Percentiles rank a stretch among this genome's conserved stretches.
These are phyloP conservation scores for Rafetus swinhoei DNA, from an alignment of 2,113 vertebrate genomes.

Conservation along the genomic window DNA sequence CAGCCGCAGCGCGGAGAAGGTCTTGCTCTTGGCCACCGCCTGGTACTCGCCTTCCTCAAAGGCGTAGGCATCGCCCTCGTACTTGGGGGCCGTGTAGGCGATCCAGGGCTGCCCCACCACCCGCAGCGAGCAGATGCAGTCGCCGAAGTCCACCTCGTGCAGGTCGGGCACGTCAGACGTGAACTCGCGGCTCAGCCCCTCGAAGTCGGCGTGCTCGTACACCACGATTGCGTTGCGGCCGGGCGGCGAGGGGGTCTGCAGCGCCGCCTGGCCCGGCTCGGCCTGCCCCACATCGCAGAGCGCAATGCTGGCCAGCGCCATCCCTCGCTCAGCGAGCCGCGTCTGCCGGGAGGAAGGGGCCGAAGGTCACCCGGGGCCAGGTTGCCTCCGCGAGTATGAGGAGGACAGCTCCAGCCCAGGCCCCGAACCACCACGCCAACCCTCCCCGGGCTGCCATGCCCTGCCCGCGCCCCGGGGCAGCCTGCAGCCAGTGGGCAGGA, in stretches of 20 bases:
- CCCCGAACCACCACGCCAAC: too few relatives aligned
- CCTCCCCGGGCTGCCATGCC: neutral
- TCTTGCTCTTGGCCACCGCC: conserved; percentile 42
- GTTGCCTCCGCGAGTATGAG: too few relatives aligned
- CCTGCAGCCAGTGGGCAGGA: neutral
- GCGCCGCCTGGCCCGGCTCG: neutral
- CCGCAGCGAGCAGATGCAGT: conserved; percentile 71
- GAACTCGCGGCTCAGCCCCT: conserved; percentile 74
- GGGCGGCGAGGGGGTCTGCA: neutral
- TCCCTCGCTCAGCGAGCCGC: neutral
- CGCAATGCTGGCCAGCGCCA: neutral
- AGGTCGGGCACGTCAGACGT: conserved; percentile 60
- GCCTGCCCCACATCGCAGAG: rapidly evolving
- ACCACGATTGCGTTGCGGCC: conserved; percentile 57
- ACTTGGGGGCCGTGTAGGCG: conserved; percentile 57
- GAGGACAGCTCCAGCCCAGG: neutral
- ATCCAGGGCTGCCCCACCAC: conserved; percentile 76
- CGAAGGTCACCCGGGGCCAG: neutral
- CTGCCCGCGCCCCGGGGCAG: neutral
- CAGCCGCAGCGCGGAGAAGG: conserved; percentile 56
- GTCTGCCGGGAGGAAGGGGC: neutral
- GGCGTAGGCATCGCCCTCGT: neutral
- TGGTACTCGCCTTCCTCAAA: conserved; percentile 71
- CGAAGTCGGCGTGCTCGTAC: conserved; percentile 49
- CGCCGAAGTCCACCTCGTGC: conserved; percentile 68